phyloP scores from a whole-genome alignment of 2,113 vertebrate genomes.

The Melanocharis versteri region DNA sequence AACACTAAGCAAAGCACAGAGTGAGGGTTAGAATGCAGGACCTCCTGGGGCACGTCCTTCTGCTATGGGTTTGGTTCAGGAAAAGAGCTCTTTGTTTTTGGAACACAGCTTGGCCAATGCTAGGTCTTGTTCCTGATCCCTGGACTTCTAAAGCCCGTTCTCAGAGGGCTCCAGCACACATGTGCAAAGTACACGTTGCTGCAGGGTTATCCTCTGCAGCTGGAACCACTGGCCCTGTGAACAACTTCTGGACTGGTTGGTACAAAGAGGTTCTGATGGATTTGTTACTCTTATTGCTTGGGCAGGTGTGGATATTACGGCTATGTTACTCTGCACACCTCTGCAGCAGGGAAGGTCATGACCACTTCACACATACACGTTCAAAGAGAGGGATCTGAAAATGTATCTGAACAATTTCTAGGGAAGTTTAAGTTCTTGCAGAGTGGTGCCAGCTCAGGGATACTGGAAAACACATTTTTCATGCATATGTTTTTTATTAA shows the following conservation, averaged over 20 bases:
- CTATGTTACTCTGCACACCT: not conserved
- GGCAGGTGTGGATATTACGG: not conserved
- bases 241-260: not conserved
- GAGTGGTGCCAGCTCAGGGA: not conserved
- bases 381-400: not conserved
- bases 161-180: not conserved
- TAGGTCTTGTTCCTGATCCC: not conserved
- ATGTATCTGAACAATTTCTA: not conserved
- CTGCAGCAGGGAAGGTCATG: not conserved
- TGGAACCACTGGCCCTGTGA: not conserved
- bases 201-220: not conserved
- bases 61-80: not conserved
- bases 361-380: not conserved
- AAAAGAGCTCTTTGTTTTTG: not conserved
- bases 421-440: not conserved
- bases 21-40: not conserved
- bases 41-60: not conserved
- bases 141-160: not conserved
- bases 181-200: not conserved
- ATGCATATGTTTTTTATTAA: slow-evolving; percentile 42
- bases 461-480: slow-evolving; percentile 32
- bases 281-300: not conserved
- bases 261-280: not conserved
- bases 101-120: not conserved
- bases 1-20: not conserved